Base-by-base conservation (phyloP, 1,140 invertebrate species). In the Mycetomoellerius zeteki region DNA sequence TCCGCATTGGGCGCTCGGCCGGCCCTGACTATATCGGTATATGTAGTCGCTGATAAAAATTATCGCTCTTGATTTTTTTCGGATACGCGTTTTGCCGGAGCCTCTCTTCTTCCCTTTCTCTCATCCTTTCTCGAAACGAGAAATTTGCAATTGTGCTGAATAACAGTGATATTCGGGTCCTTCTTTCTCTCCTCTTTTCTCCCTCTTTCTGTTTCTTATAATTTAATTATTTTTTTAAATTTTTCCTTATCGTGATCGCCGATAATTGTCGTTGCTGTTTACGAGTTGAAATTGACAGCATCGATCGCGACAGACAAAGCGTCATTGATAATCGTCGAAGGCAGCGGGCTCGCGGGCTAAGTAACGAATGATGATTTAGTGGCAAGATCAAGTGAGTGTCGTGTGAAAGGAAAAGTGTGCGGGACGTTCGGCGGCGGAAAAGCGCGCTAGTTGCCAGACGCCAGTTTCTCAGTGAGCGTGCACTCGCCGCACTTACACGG, bases 1-100 rank as follows among this genome's bases (percentile, higher is more conserved):
- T 95, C 94, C 95, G 94, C 93, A 94, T 95, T 94, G 94, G 94
- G 94, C 94, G 94, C 92, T 95, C 93, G 94, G 92, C 94, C 93
- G 95, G 94, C 93, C 93, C 93, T 93, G 94, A 95, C 92, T 89
- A 27, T 37, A 84, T 73, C 80, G 24, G 69, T 33, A 30, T 14
- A 14, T 52, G 30, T 67, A 82, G 43, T n/a, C 73, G 62, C 19
- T 65, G 67, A 84, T 84, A 60, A 50, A 65, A 50, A n/a, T n/a
- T 65, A 43, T 27, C 75, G 24, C 52, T 52, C 64, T 30, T n/a
- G 30, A 24, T 78, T 64, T 86, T 52, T 80, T 65, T 86, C 33
- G 62, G 27, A 80, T 80, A 78, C 19, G 62, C 86, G 67, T n/a
- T 16, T 27, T 14, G 1, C n/a, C n/a, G 47, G 4, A 21, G 1